phyloP scores from a whole-genome alignment of 2,113 vertebrate genomes.

The Cromileptes altivelis region DNA sequence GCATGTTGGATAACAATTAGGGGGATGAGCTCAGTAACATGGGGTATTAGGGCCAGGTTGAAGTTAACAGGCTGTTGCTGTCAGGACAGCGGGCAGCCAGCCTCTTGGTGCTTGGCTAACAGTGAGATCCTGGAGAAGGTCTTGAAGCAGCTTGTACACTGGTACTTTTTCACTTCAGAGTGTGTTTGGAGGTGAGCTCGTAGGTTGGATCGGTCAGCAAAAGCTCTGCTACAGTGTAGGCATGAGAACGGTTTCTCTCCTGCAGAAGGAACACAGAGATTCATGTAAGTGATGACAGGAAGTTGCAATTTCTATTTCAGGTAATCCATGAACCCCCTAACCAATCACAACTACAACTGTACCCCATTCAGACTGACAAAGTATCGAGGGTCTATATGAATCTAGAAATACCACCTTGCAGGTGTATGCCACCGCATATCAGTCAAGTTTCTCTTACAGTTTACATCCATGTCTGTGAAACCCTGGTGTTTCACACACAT shows the following conservation, averaged over 20 bases:
- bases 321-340: background rate
- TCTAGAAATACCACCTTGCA: no score
- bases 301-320: background rate
- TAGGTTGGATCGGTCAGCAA: conserved; percentile 62
- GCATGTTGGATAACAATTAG: no score
- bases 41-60: background rate
- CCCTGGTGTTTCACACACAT: no score
- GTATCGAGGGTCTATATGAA: no score
- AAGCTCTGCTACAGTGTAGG: conserved; percentile 57
- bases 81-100: conserved; percentile 46
- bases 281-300: background rate
- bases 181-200: conserved; percentile 64
- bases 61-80: background rate
- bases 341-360: no score
- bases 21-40: no score
- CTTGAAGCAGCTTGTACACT: conserved; percentile 54
- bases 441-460: no score
- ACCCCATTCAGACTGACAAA: no score
- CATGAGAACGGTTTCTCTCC: conserved; percentile 63
- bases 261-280: conserved; percentile 14
- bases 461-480: no score
- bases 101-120: conserved; percentile 58
- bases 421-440: no score
- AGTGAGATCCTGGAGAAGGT: conserved; percentile 63
- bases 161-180: conserved; percentile 56